A percentile compares a stretch with the other conserved stretches of the same genome.
Evolutionary conservation across 2,888 invertebrate genomes (phyloP).

Genomic region (Ethmia dodecea): DNA sequence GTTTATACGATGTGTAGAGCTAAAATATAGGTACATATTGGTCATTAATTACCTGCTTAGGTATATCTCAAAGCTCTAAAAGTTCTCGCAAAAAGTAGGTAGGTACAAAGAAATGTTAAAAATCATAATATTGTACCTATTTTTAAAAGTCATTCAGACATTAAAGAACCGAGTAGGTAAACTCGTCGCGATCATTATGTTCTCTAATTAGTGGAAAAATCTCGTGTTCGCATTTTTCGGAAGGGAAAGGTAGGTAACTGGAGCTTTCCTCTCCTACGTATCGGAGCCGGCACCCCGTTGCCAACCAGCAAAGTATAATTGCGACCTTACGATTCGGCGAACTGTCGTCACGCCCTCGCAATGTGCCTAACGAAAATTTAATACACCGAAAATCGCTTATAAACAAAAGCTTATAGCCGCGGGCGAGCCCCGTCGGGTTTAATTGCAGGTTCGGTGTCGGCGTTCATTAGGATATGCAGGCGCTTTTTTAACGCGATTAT

Average conservation of each 20-base stretch:
- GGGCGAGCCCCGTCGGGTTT: slow-evolving; percentile 48
- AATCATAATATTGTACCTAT: too few species aligned
- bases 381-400: slow-evolving; percentile 53
- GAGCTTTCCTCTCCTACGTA: slow-evolving; percentile 33
- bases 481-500: slow-evolving; percentile 73
- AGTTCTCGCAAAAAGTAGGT: too few species aligned
- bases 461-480: slow-evolving; percentile 72
- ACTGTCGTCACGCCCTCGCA: slow-evolving; percentile 55
- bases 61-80: too few species aligned
- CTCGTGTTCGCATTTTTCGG: slow-evolving; percentile 42
- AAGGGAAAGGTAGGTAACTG: slow-evolving; percentile 41
- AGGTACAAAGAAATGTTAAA: too few species aligned
- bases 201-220: slow-evolving; percentile 51
- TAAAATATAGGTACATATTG: too few species aligned
- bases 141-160: too few species aligned
- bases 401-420: slow-evolving; percentile 47
- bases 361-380: slow-evolving; percentile 57
- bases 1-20: slow-evolving; percentile 63
- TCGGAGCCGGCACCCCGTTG: slow-evolving; percentile 28
- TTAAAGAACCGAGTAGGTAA: too few species aligned
- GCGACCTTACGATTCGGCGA: slow-evolving; percentile 57
- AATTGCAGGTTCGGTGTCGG: slow-evolving; percentile 70
- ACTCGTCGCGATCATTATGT: slow-evolving; percentile 41
- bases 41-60: too few species aligned
- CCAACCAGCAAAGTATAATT: slow-evolving; percentile 56